Conservation (phyloP, 1,140 invertebrate genomes). For the Branchinecta lynchi region DNA sequence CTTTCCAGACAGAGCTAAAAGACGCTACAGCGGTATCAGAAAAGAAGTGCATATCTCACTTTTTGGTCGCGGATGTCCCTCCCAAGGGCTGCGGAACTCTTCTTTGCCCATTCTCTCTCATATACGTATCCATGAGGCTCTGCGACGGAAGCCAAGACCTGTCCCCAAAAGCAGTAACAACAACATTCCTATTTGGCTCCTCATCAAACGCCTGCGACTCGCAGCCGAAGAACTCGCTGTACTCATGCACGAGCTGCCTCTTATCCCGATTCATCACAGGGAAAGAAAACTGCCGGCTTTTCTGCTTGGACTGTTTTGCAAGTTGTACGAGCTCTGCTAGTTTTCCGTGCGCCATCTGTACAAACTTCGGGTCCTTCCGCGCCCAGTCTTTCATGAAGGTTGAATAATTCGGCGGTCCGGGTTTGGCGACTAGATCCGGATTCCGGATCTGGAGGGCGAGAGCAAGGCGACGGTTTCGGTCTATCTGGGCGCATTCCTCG, state of each 20-base stretch:
- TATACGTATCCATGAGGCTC: conserved; percentile 58
- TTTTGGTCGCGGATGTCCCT: neutral
- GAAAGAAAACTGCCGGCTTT: conserved; percentile 72
- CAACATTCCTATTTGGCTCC: conserved; percentile 85
- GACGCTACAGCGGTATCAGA: neutral
- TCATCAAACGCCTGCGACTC: conserved; percentile 64
- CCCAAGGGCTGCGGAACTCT: conserved; percentile 43
- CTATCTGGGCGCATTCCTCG: conserved; percentile 69
- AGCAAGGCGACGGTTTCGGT: conserved; percentile 70
- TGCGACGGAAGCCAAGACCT: conserved; percentile 72
- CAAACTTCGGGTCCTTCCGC: conserved; percentile 62
- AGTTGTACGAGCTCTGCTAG: conserved; percentile 69
- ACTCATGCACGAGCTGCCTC: conserved; percentile 75
- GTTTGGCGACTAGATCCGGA: conserved; percentile 62
- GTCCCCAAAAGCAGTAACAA: conserved; percentile 70
- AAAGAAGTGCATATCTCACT: neutral
- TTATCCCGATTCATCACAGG: conserved; percentile 83
- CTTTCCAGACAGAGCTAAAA: too few species aligned
- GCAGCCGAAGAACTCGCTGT: conserved; percentile 85
- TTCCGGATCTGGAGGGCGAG: conserved; percentile 78
- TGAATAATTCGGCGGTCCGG: conserved; percentile 48
- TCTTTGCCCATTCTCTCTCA: conserved; percentile 56
- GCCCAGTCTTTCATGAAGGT: conserved; percentile 72
- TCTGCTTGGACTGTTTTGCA: conserved; percentile 64
- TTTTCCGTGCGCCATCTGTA: conserved; percentile 65